Conservation (phyloP, 53 echinoderm and acorn worm genomes). For the Glandiceps talaboti region DNA sequence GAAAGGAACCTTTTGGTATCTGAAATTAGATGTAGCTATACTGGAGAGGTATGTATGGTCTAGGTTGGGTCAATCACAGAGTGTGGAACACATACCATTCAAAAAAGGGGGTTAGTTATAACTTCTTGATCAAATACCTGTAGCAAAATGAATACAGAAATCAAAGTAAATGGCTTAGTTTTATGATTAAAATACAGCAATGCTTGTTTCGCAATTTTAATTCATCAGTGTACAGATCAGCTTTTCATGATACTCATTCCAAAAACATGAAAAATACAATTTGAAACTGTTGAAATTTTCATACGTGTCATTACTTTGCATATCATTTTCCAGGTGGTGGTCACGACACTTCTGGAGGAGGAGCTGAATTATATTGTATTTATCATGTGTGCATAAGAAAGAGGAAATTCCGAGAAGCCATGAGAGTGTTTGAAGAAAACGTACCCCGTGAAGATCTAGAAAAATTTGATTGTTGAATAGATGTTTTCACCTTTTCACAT, state of each 20-base stretch:
- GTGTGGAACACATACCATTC: background rate
- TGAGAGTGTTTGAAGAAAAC: background rate
- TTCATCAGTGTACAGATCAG: no score
- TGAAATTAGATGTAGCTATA: background rate
- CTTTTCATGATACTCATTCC: no score
- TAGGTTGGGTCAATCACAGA: background rate
- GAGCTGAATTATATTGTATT: background rate
- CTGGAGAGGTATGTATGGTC: background rate
- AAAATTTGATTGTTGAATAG: no score
- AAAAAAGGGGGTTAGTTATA: background rate
- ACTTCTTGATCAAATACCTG: no score
- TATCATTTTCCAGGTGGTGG: no score
- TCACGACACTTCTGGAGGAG: background rate
- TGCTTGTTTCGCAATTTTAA: background rate
- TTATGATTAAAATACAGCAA: background rate
- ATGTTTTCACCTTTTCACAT: no score
- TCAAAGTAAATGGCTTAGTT: no score
- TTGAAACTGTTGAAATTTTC: no score
- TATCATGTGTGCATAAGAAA: background rate
- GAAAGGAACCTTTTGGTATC: background rate
- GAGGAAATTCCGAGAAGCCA: background rate
- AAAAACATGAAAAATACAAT: no score
- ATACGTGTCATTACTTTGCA: no score
- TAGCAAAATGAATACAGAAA: no score
- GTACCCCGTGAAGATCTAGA: background rate